Conservation (phyloP, 2,113 vertebrate species). For the Embiotoca jacksoni region DNA sequence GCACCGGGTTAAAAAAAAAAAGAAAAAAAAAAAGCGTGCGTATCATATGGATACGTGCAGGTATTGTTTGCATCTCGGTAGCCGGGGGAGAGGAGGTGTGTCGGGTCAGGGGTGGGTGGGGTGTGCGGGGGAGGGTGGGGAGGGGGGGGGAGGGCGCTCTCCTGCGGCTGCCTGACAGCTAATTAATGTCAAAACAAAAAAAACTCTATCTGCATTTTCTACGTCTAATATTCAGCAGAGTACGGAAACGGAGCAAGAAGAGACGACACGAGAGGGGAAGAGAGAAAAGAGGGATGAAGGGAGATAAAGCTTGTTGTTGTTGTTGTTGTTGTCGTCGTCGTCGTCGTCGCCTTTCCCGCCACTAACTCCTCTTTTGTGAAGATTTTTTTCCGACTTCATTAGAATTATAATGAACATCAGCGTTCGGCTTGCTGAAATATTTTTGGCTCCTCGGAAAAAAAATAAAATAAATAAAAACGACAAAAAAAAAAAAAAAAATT, state of each 20-base stretch:
- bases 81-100: neutral
- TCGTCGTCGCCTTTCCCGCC: constrained; percentile 58
- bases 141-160: too few relatives aligned
- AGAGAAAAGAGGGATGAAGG: constrained; percentile 2
- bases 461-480: neutral
- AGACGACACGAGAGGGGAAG: constrained; percentile 23
- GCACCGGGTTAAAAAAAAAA: constrained; percentile 17
- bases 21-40: constrained; percentile 59
- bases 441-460: constrained; percentile 70
- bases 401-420: constrained; percentile 79
- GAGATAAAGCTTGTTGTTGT: constrained; percentile 39
- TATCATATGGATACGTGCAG: constrained; percentile 34
- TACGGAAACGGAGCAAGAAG: constrained; percentile 16
- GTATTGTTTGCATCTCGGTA: neutral
- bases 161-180: constrained; percentile 49
- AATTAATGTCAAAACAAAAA: constrained; percentile 45
- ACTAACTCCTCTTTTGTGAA: constrained; percentile 65
- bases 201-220: constrained; percentile 33
- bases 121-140: too few relatives aligned
- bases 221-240: constrained; percentile 20
- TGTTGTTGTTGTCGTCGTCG: constrained; percentile 55
- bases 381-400: constrained; percentile 73
- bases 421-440: constrained; percentile 64
- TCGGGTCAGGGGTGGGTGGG: constrained; percentile 33
- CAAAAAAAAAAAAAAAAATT: constrained; percentile 67